phyloP scores from a whole-genome alignment of 1,140 invertebrate genomes.

The Acromyrmex heyeri region DNA sequence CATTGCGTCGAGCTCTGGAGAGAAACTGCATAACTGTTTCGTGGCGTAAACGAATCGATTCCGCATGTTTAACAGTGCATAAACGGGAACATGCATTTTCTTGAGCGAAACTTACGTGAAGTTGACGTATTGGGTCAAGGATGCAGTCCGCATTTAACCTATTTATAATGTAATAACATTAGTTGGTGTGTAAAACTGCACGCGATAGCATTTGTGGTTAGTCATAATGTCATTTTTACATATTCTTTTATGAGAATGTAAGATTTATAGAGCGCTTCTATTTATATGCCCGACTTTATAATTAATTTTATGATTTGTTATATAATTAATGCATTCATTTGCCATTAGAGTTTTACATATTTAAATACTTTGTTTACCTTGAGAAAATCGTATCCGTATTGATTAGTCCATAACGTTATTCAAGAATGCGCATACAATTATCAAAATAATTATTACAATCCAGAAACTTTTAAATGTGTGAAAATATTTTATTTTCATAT shows the following conservation, averaged over 20 bases:
- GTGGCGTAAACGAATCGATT: slow-evolving; percentile 37
- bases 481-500: not conserved
- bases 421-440: not conserved
- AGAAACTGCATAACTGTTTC: slow-evolving; percentile 31
- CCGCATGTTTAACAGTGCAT: slow-evolving; percentile 27
- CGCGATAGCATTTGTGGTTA: not conserved
- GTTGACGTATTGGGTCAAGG: slow-evolving; percentile 27
- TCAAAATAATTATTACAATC: not conserved
- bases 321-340: slow-evolving; percentile 5
- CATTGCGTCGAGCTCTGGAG: not conserved
- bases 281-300: not conserved
- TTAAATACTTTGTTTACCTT: not conserved
- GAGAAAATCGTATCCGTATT: not conserved
- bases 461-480: not conserved
- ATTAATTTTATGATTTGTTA: not conserved
- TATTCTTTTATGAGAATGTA: not conserved
- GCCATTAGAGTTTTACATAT: not conserved
- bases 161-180: slow-evolving; percentile 17
- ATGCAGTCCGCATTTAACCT: not conserved
- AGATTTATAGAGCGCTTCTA: slow-evolving; percentile 1
- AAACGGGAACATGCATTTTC: slow-evolving; percentile 35
- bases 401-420: not conserved
- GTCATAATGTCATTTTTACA: not conserved
- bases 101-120: slow-evolving; percentile 20
- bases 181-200: slow-evolving; percentile 12